Evolutionary conservation across 2,888 invertebrate genomes (phyloP), one percentile per base, ranked within the genome.

Genomic region (Epinotia bilunana): DNA sequence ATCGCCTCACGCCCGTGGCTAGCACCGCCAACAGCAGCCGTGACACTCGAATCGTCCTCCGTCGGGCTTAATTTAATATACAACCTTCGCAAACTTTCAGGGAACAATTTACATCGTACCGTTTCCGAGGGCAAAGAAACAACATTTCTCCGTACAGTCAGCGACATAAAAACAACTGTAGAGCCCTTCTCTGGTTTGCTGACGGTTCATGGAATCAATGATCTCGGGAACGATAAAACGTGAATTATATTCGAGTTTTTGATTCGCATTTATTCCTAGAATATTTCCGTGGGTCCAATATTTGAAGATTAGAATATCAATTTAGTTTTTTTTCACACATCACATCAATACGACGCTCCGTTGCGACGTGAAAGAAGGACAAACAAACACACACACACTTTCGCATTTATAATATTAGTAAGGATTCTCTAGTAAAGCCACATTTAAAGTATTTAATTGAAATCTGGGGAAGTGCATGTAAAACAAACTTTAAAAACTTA

Each of bases 61-160:
- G 78, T 72, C 77, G 77, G 76, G 77, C 72, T 80, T 84, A 85
- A 86, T 85, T 84, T 84, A 86, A 86, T 86, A 86, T 84, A 83
- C 80, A 84, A 82, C 82, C 80, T 82, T 79, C 78, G 77, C 79
- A 80, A 86, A 86, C 81, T 86, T 85, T 81, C 79, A 57, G 79
- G 77, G 81, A 80, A 81, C 83, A 84, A 85, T 86, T 86, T 86
- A 83, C 86, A 86, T 83, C 77, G 80, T 70, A 78, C 78, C 76
- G 76, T 72, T 77, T 79, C 70, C 74, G 78, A 76, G 78, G 75
- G 76, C 79, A 74, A 80, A 83, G 80, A 79, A 81, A 86, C 79
- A 65, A 74, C 69, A 60, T 69, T 70, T 39, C 61, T 67, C 23
- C 43, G 75, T 75, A 71, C 74, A 55, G 73, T 69, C 49, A 9